Evolutionary conservation across 2,113 vertebrate species (phyloP), one percentile per base, ranked within the genome.

Genomic region (Ophthalmolycus amberensis): DNA sequence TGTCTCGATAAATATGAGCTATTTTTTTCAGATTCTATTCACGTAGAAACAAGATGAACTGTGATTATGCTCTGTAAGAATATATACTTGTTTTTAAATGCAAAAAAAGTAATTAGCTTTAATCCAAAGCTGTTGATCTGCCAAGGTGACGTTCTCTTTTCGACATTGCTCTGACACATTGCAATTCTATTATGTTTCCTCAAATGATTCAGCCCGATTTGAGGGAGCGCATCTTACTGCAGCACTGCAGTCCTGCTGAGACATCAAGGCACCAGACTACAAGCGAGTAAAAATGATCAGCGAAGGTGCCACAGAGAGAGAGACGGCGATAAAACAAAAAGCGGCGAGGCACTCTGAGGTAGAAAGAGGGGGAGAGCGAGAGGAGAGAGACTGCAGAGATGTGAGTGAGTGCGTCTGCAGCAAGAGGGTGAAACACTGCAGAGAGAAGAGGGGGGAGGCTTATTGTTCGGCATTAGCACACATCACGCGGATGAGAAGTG

Each of bases 341-440:
- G 40, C 18, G 2, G 25, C 14, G 69, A 69, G 67, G 73, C 22
- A 77, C 9, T 18, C 40, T 9, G 50, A 80, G 60, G 46, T 14
- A 0, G 69, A 62, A 42, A 48, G 52, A 6, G 56, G 25, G 22
- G 54, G n/a, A 20, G 48, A 42, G 40, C 10, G 40, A 8, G 18
- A 15, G 44, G 62, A 60, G 76, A 85, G 16, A 62, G 79, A 86
- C 86, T 87, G 90, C 86, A 84, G 90, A 77, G 71, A 85, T 60
- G 48, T 74, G 84, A 84, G 84, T 48, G 80, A 83, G 77, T 25
- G 66, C 25, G 85, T 88, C 85, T 92, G 85, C 89, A 85, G 82
- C 62, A 59, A 60, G 85, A 76, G 58, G 73, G 56, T 60, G 87
- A 85, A 80, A 79, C 77, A 90, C 88, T 89, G 90, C 89, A 86